Percentiles rank a stretch among this genome's conserved stretches.
These are phyloP conservation scores for Micrasema minimum DNA, from an alignment of 1,140 invertebrate species.

Conservation along the genomic window DNA sequence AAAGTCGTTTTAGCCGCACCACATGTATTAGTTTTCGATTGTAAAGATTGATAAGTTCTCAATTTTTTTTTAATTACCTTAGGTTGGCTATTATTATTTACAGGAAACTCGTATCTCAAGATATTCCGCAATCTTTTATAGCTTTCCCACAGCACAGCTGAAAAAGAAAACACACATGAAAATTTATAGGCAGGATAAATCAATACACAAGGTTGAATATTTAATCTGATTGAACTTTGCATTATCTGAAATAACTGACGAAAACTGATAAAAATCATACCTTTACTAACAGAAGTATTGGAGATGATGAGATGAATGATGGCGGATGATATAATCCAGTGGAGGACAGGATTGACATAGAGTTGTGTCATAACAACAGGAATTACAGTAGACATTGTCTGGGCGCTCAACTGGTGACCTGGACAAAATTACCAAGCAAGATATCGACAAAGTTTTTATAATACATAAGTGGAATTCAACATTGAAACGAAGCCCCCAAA, in stretches of 20 bases:
- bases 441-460: too few relatives aligned
- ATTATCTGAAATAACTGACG: too few relatives aligned
- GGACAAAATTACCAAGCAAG: too few relatives aligned
- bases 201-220: too few relatives aligned
- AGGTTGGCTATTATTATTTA: slow-evolving; percentile 56
- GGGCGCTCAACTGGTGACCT: slow-evolving; percentile 72
- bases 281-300: slow-evolving; percentile 44
- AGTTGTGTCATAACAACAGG: slow-evolving; percentile 76
- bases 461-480: background rate
- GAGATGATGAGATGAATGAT: slow-evolving; percentile 65
- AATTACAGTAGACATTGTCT: slow-evolving; percentile 74
- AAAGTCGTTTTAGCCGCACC: too few relatives aligned
- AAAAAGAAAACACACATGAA: background rate
- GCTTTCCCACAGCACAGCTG: slow-evolving; percentile 62
- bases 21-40: too few relatives aligned
- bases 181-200: too few relatives aligned
- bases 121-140: slow-evolving; percentile 66
- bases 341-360: slow-evolving; percentile 78
- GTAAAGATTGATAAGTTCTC: too few relatives aligned
- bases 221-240: too few relatives aligned
- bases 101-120: slow-evolving; percentile 70
- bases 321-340: slow-evolving; percentile 72
- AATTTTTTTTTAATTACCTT: too few relatives aligned
- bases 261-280: too few relatives aligned
- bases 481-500: slow-evolving; percentile 60